Evolutionary conservation across 1,140 invertebrate genomes (phyloP).

Genomic region (Pseudomyrmex dendroicus): DNA sequence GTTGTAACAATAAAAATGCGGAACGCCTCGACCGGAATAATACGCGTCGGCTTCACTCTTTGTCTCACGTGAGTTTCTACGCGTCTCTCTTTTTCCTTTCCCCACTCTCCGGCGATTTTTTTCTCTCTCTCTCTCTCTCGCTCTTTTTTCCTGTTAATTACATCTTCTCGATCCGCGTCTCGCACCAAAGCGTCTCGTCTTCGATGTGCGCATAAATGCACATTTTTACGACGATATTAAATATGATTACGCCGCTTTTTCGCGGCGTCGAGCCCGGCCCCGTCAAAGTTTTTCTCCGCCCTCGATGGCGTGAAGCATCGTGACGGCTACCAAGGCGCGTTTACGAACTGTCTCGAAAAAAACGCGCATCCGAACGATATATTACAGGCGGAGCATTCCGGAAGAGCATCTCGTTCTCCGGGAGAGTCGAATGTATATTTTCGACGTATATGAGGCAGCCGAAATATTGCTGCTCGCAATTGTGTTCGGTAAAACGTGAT

Average conservation of each 20-base stretch:
- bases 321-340: conserved; percentile 35
- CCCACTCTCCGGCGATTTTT: too few species aligned
- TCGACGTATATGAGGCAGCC: background rate
- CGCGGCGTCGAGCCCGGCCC: background rate
- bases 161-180: conserved; percentile 13
- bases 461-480: conserved; percentile 33
- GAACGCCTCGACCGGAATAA: conserved; percentile 47
- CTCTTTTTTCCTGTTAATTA: conserved; percentile 18
- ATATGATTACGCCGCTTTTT: conserved; percentile 49
- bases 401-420: conserved; percentile 3
- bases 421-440: background rate
- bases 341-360: conserved; percentile 21
- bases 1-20: conserved; percentile 59
- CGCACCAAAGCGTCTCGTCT: background rate
- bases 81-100: background rate
- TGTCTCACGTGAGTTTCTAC: conserved; percentile 9
- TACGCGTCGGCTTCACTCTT: conserved; percentile 38
- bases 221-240: conserved; percentile 59
- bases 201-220: conserved; percentile 43
- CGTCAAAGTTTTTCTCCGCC: background rate
- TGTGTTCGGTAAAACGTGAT: conserved; percentile 6
- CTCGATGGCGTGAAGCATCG: background rate
- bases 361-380: conserved; percentile 13
- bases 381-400: conserved; percentile 3
- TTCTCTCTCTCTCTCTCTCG: background rate